Conservation (phyloP, 1,140 invertebrate genomes). For the Aricia agestis region DNA sequence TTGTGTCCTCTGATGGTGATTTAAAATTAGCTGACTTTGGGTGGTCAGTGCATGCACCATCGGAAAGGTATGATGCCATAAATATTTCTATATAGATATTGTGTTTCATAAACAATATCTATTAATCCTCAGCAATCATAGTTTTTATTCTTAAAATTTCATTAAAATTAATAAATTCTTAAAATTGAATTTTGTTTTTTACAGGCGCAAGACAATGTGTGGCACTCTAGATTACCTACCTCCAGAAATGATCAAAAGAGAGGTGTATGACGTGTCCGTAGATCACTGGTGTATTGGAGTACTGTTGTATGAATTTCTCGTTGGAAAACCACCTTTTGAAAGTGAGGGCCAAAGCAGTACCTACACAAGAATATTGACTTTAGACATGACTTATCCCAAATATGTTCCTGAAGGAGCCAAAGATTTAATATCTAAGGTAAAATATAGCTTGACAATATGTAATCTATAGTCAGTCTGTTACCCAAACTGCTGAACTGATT, state of each 20-base stretch:
- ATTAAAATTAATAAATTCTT: too few relatives aligned
- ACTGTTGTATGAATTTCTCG: slow-evolving; percentile 95
- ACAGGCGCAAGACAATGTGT: slow-evolving; percentile 90
- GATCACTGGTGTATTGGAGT: slow-evolving; percentile 96
- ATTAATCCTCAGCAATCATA: too few relatives aligned
- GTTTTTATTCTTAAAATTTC: too few relatives aligned
- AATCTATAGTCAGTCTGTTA: too few relatives aligned
- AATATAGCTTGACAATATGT: too few relatives aligned
- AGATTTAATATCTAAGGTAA: slow-evolving; percentile 91
- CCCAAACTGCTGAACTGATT: too few relatives aligned
- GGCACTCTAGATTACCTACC: slow-evolving; percentile 95
- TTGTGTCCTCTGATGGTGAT: slow-evolving; percentile 85
- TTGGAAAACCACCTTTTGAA: slow-evolving; percentile 95
- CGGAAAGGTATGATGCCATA: slow-evolving; percentile 78
- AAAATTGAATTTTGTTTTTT: too few relatives aligned
- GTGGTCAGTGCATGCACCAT: slow-evolving; percentile 95
- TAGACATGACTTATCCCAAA: slow-evolving; percentile 86
- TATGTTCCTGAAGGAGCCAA: slow-evolving; percentile 84
- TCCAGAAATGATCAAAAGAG: slow-evolving; percentile 92
- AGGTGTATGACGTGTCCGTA: slow-evolving; percentile 86
- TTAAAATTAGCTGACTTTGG: slow-evolving; percentile 96
- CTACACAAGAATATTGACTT: slow-evolving; percentile 86
- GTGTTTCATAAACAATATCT: too few relatives aligned
- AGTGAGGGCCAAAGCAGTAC: slow-evolving; percentile 87
- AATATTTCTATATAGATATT: neutral